Base-by-base conservation (phyloP, 2,797 vertebrate species). In the Oceanodroma leucorhoa region DNA sequence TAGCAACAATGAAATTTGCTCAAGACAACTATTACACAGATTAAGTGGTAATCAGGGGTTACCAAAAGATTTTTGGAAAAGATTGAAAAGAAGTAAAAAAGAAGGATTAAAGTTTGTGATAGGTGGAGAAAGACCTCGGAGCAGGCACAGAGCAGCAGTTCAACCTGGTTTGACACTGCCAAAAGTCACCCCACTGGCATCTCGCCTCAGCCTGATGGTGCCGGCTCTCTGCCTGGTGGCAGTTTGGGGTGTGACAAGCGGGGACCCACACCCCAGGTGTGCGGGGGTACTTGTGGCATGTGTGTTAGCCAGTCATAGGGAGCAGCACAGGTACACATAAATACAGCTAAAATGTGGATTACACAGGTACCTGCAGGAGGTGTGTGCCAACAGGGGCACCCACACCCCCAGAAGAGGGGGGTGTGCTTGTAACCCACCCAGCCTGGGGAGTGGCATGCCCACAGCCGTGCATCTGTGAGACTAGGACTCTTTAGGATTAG, bases 221-320 rank as follows among this genome's bases (percentile, higher is more conserved):
- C 38, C 10, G 3, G 5, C n/a, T 36, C 20, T n/a, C 26, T 77
- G 32, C n/a, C 34, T 34, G n/a, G 19, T 16, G 36, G n/a, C 57
- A 24, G 48, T 20, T n/a, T 0, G 3, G 38, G 50, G 6, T 32
- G 27, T 0, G 4, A 11, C 6, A 20, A 60, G 30, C 2, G 12
- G 32, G 27, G 14, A 58, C 16, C 19, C 30, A 23, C 14, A 26
- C 2, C 30, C 21, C 34, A 14, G 26, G 16, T 32, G 27, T 46
- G 62, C 0, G 3, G 11, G 6, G 3, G 3, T 17, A 11, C 3
- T 34, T 51, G 40, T 43, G 38, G 38, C 29, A 24, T 1, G 0
- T 6, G 1, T 9, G 3, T 14, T 29, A 62, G 48, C 29, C 29
- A 38, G 27, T 40, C 7, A 2, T 7, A 53, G 50, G 22, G 11